Base-by-base conservation (phyloP, 1,140 invertebrate species). In the Diploscapter pachys region DNA sequence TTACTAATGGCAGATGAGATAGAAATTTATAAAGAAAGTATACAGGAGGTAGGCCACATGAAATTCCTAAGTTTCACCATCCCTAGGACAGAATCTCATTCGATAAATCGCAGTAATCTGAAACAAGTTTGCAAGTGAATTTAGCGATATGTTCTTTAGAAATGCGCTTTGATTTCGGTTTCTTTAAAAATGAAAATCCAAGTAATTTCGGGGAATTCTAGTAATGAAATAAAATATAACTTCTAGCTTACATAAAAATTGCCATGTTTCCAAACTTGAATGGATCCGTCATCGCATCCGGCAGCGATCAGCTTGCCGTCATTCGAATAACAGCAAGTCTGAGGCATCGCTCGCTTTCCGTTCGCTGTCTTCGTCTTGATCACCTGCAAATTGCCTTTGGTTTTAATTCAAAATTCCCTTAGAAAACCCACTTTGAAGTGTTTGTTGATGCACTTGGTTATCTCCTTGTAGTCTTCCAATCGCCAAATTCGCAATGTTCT, bases 221-320 rank as follows among this genome's bases (percentile, higher is more conserved):
- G 49, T 77, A 63, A 11, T 49, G 57, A 51, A 79, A 11, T 59
- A 59, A 59, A 59, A 11, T 11, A 59, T 59, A 11, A 59, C 2
- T 59, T 11, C 31, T 9, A 6, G 53, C 87, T 86, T 81, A 90
- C 89, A 86, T 89, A 90, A 73, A 83, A 81, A 82, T 89, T 90
- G 59, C 95, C 89, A 66, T 94, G 91, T 86, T 99, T 96, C 96
- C 96, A 99, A 87, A 98, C 92, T 86, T 98, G 95, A 80, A 99
- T 91, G 0, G 94, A 96, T 2, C 97, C 97, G 87, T 99, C 96
- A 51, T 91, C 89, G 84, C 96, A 99, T 0, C 91, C 96, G 70
- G 92, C 92, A 0, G 92, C 92, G 31, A 98, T 90, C 0, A 92
- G 66, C 71, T 92, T 91, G 0, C 95, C 95, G 86, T 98, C 95